A percentile compares a stretch with the other conserved stretches of the same genome.
These are phyloP conservation scores for Ornithoptera alexandrae DNA, from an alignment of 2,888 invertebrate species.

Conservation along the genomic window DNA sequence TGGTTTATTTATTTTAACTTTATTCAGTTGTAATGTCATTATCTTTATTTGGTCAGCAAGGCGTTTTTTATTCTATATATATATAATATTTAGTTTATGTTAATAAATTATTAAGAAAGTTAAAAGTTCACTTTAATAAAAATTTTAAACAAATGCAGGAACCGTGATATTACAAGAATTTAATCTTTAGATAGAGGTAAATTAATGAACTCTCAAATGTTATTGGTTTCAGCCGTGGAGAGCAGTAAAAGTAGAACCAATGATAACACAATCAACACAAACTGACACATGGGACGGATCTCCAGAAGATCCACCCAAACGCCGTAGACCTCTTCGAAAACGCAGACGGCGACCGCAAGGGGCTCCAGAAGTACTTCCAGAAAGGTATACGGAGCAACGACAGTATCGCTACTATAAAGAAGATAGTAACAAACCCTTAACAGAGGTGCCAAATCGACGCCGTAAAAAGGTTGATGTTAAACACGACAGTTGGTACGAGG, in stretches of 20 bases:
- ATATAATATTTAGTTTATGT: no score
- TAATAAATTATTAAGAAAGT: no score
- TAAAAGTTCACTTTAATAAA: no score
- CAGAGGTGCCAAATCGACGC: constrained; percentile 54
- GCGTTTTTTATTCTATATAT: no score
- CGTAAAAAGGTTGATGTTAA: constrained; percentile 56
- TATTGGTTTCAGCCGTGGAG: constrained; percentile 75
- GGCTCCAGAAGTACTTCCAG: constrained; percentile 45
- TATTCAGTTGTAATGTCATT: no score
- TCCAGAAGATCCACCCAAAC: constrained; percentile 58
- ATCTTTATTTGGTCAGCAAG: no score
- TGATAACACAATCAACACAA: constrained; percentile 43
- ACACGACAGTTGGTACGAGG: constrained; percentile 61
- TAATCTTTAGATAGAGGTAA: neutral
- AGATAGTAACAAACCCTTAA: constrained; percentile 41
- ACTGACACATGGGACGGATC: constrained; percentile 57
- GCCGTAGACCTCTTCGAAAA: constrained; percentile 76
- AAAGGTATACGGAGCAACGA: constrained; percentile 45
- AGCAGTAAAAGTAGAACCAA: constrained; percentile 59
- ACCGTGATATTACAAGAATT: neutral
- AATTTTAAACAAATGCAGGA: no score
- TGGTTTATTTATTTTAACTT: no score
- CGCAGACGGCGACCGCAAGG: constrained; percentile 81
- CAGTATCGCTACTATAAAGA: constrained; percentile 42
- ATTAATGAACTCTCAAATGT: neutral